Conservation (phyloP, 2,113 vertebrate species). For the Colossoma macropomum region DNA sequence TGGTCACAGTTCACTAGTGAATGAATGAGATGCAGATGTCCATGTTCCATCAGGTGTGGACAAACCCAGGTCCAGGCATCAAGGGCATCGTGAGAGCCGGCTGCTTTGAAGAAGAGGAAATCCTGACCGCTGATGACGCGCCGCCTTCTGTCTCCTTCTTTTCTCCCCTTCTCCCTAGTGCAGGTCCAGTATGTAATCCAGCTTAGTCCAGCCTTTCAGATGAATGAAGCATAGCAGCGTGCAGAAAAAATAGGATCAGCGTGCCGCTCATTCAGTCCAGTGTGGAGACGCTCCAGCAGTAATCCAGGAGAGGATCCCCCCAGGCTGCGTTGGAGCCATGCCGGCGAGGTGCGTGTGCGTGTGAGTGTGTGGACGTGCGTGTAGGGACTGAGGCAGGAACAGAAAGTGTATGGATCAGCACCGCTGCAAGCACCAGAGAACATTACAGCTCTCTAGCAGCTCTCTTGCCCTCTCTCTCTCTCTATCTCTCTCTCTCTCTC, state of each 20-base stretch:
- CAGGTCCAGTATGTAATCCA: conserved; percentile 51
- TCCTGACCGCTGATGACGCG: conserved; percentile 32
- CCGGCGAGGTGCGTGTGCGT: conserved; percentile 12
- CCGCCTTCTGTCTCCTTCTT: conserved; percentile 35
- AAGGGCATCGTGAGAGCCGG: conserved; percentile 2
- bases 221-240: conserved; percentile 28
- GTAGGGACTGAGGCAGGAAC: not conserved
- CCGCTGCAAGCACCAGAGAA: conserved; percentile 50
- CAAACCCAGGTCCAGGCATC: conserved; percentile 29
- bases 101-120: conserved; percentile 5
- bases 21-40: not conserved
- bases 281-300: conserved; percentile 17
- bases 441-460: conserved; percentile 52
- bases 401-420: conserved; percentile 51
- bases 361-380: conserved; percentile 20
- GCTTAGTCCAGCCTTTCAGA: conserved; percentile 32
- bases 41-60: not conserved
- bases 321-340: conserved; percentile 32
- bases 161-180: conserved; percentile 10
- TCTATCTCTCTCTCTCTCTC: conserved; percentile 44
- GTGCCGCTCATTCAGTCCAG: conserved; percentile 9
- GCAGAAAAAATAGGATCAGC: conserved; percentile 13
- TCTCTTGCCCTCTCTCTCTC: conserved; percentile 42
- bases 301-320: conserved; percentile 39
- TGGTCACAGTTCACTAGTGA: conserved; percentile 25